phyloP scores from a whole-genome alignment of 1,140 invertebrate species.

The Ips typographus region DNA sequence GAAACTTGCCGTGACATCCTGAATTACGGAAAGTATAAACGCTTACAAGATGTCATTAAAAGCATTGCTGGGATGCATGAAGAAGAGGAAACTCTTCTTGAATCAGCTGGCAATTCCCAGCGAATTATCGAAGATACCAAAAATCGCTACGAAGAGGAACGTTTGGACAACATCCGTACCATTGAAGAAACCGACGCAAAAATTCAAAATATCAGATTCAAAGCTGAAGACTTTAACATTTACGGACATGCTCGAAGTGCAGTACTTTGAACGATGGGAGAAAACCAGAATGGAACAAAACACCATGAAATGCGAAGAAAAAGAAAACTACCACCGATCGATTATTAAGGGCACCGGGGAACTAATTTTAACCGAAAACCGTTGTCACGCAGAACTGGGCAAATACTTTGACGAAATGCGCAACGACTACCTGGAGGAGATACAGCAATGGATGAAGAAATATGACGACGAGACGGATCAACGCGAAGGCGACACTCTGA shows the following conservation, averaged over 20 bases:
- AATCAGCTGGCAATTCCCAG: conserved; percentile 20
- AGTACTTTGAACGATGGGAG: conserved; percentile 34
- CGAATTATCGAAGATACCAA: conserved; percentile 27
- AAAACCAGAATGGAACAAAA: conserved; percentile 35
- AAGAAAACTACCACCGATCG: conserved; percentile 16
- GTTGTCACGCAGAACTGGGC: conserved; percentile 27
- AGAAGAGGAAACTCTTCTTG: conserved; percentile 32
- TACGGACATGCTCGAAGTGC: conserved; percentile 23
- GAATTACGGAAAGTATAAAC: conserved; percentile 3
- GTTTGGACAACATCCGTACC: conserved; percentile 31
- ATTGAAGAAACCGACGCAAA: conserved; percentile 37
- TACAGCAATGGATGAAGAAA: conserved; percentile 35
- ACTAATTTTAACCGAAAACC: conserved; percentile 27
- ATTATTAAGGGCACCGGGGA: conserved; percentile 21
- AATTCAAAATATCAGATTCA: conserved; percentile 32
- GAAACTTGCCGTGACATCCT: conserved; percentile 22
- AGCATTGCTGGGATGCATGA: conserved; percentile 24
- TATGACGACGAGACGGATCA: conserved; percentile 36
- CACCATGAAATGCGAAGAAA: conserved; percentile 26
- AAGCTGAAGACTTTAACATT: conserved; percentile 32
- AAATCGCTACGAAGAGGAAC: conserved; percentile 29
- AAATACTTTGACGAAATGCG: conserved; percentile 32
- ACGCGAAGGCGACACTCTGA: conserved; percentile 27
- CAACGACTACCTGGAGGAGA: conserved; percentile 31
- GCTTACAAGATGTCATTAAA: conserved; percentile 4